These are phyloP conservation scores for Conger conger DNA, from an alignment of 2,113 vertebrate species.

Conservation along the genomic window DNA sequence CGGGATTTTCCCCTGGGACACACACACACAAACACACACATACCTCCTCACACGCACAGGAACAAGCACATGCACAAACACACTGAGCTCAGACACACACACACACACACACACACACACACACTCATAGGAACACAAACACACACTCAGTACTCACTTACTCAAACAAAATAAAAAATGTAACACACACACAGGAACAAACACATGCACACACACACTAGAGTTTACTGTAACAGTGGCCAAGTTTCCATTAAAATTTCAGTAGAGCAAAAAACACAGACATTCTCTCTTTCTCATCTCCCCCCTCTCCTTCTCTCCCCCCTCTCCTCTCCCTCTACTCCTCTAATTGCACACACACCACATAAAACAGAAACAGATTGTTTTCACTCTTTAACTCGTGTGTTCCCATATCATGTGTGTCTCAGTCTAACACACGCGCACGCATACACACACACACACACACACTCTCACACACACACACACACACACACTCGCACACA, in stretches of 20 bases:
- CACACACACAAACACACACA: neutral
- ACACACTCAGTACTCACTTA: too few species aligned
- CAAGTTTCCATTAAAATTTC: neutral
- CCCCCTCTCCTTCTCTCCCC: slow-evolving; percentile 11
- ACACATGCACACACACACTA: neutral
- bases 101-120: too few species aligned
- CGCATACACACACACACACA: slow-evolving; percentile 7
- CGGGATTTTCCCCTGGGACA: neutral
- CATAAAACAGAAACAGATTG: slow-evolving; percentile 74
- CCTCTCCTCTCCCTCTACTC: slow-evolving; percentile 35
- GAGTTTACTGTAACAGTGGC: neutral
- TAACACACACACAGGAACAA: too few species aligned
- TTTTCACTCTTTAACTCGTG: slow-evolving; percentile 54
- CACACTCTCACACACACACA: neutral
- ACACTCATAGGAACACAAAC: too few species aligned
- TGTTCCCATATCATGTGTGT: slow-evolving; percentile 45
- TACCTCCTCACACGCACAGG: neutral
- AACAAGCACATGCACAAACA: neutral
- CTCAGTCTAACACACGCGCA: neutral
- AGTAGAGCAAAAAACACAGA: neutral
- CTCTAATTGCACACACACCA: slow-evolving; percentile 71
- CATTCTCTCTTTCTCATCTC: neutral
- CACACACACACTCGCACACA: neutral
- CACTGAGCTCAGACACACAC: too few species aligned
- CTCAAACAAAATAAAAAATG: too few species aligned